phyloP scores from a whole-genome alignment of 2,797 vertebrate genomes.

The Sphenodon punctatus region DNA sequence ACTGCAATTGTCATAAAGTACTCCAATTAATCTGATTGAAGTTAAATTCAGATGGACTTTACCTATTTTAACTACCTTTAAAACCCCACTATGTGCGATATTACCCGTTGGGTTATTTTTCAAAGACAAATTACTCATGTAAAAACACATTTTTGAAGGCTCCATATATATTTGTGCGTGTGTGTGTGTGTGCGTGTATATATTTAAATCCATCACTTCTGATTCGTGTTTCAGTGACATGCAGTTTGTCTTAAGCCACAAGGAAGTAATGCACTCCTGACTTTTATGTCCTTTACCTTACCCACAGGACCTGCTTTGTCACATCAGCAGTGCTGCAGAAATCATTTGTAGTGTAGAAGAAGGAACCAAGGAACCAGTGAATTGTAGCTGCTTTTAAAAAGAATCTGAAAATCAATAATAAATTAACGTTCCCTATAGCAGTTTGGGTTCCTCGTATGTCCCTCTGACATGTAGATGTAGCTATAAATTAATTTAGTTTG shows the following conservation, averaged over 20 bases:
- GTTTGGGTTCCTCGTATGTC: constrained; percentile 56
- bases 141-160: not conserved
- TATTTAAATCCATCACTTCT: rapidly evolving
- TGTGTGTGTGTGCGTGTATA: not conserved
- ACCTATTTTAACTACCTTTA: not conserved
- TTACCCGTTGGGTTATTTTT: not conserved
- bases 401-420: constrained; percentile 75
- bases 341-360: constrained; percentile 45
- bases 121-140: not conserved
- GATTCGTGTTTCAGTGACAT: not conserved
- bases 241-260: constrained; percentile 22
- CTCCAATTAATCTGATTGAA: not conserved
- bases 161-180: not conserved
- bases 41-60: not conserved
- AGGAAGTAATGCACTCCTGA: constrained; percentile 17
- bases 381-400: constrained; percentile 68
- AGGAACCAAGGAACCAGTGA: constrained; percentile 52
- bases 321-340: constrained; percentile 4
- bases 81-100: not conserved
- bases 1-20: not conserved
- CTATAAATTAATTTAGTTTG: constrained; percentile 75
- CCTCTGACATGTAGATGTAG: constrained; percentile 68
- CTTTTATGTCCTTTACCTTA: constrained; percentile 34
- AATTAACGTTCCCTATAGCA: constrained; percentile 71
- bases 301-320: constrained; percentile 35